These are phyloP conservation scores for Pocillopora verrucosa DNA, from an alignment of 64 coral and sea anemone species.

Conservation along the genomic window DNA sequence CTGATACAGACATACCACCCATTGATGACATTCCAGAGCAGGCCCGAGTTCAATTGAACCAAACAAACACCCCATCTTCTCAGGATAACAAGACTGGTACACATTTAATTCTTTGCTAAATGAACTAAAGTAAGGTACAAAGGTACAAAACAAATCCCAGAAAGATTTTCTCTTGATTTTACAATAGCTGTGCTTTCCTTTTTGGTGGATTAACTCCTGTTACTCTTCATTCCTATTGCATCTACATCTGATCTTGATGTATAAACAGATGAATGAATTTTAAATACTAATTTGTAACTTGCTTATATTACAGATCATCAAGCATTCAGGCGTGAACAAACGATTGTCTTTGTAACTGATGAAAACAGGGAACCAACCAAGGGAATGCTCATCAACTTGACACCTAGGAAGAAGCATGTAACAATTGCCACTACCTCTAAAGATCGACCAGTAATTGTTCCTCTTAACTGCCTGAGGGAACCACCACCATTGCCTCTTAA, in stretches of 20 bases:
- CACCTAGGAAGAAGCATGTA: conserved; percentile 45
- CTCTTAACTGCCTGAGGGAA: conserved; percentile 2
- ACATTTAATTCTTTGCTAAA: too few species aligned
- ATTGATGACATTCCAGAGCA: neutral
- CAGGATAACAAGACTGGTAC: too few species aligned
- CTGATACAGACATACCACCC: conserved; percentile 21
- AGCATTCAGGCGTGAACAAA: conserved; percentile 25
- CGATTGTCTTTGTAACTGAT: conserved; percentile 22
- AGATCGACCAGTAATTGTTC: conserved; percentile 14
- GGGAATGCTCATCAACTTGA: conserved; percentile 54
- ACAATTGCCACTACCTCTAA: conserved; percentile 49
- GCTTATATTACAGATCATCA: neutral
- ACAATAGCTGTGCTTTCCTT: too few species aligned
- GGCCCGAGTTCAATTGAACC: conserved; percentile 6
- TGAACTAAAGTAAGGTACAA: too few species aligned
- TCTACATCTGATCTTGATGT: too few species aligned
- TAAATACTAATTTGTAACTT: too few species aligned
- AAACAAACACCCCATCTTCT: conserved; percentile 28
- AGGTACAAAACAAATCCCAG: too few species aligned
- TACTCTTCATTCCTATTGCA: too few species aligned
- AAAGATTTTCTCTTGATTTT: too few species aligned
- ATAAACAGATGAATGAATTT: too few species aligned
- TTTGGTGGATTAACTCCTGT: too few species aligned
- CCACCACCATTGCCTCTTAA: conserved; percentile 33
- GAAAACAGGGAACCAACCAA: neutral